Evolutionary conservation across 1,140 invertebrate genomes (phyloP), one percentile per base, ranked within the genome.

Genomic region (Hestina assimilis): DNA sequence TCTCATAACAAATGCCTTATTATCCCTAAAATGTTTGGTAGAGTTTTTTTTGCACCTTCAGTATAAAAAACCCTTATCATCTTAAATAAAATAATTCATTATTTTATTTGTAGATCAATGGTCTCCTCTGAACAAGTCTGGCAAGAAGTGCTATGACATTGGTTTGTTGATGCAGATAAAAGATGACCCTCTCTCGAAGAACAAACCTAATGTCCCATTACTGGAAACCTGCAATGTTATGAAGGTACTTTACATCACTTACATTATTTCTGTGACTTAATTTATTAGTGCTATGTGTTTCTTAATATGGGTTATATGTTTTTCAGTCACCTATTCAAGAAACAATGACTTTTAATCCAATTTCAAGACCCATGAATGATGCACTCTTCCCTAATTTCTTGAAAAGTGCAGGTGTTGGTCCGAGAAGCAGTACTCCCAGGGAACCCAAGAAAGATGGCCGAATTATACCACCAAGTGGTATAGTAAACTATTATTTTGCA

Each of bases 91-190:
- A n/a, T n/a, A n/a, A n/a, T n/a, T n/a, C n/a, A n/a, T 31, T 31
- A 12, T 38, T 57, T 50, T 6, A 24, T 55, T 74, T 68, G 35
- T 52, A 85, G 95, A 94, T 72, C 96, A 97, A 87, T 97, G 96
- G 96, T 95, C 94, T 59, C 96, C 96, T 5, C 72, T 92, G 11
- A 96, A 97, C 83, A 92, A 90, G 8, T 90, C 90, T 65, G 96
- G 96, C 0, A 96, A 94, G 75, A 97, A 95, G 75, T 91, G 92
- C 23, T 98, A 97, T 81, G 93, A 95, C 55, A 89, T 94, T 38
- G 93, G 95, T 5, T 94, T 97, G 66, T 85, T 97, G 1, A 89
- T 96, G 65, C 90, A 92, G 63, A 85, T 97, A 17, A 92, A 95
- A 64, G 91, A 92, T 68, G 91, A 93, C 62, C 93, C 93, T 4